A percentile compares a stretch with the other conserved stretches of the same genome.
Conservation (phyloP, 2,888 invertebrate genomes). For the Sinelater perroti region DNA sequence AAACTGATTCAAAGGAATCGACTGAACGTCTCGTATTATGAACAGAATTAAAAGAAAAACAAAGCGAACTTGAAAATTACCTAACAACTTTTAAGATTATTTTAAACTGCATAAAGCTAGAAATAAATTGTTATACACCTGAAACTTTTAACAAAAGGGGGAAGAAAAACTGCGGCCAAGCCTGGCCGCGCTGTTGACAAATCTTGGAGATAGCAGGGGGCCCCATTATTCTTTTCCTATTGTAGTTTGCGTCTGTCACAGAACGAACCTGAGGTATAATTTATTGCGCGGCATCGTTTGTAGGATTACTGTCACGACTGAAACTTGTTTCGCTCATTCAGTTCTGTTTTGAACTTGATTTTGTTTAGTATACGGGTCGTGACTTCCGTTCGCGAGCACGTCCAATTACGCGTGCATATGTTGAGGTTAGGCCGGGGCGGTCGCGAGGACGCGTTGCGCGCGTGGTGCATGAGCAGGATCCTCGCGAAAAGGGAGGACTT, state of each 20-base stretch:
- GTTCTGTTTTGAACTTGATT: conserved; percentile 22
- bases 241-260: conserved; percentile 32
- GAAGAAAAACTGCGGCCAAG: too few relatives aligned
- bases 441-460: too few relatives aligned
- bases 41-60: too few relatives aligned
- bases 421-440: too few relatives aligned
- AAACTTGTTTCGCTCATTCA: conserved; percentile 29
- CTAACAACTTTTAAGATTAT: too few relatives aligned
- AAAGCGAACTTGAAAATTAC: too few relatives aligned
- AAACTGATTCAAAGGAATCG: too few relatives aligned
- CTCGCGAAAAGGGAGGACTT: background rate
- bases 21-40: too few relatives aligned
- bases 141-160: too few relatives aligned
- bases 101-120: too few relatives aligned
- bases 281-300: conserved; percentile 47
- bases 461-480: background rate
- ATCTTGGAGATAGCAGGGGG: background rate
- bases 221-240: conserved; percentile 21
- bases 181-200: conserved; percentile 11
- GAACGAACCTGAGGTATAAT: conserved; percentile 45
- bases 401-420: conserved; percentile 4
- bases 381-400: too few relatives aligned
- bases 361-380: conserved; percentile 18
- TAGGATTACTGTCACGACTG: conserved; percentile 45
- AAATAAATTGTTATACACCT: too few relatives aligned